Evolutionary conservation across 2,113 vertebrate species (phyloP), one percentile per base, ranked within the genome.

Genomic region (Tyto alba): DNA sequence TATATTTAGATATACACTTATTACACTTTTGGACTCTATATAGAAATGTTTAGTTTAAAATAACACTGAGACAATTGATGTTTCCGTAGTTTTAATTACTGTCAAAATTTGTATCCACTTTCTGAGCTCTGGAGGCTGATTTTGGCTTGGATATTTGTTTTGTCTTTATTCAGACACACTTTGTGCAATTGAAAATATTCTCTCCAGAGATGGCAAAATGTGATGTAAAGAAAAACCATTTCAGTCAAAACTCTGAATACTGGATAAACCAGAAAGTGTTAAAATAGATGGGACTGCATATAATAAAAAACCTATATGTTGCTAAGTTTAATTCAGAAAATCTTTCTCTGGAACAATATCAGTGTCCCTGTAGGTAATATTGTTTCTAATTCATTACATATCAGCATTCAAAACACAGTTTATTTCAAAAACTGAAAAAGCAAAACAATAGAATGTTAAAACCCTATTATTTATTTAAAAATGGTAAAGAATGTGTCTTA

Each of bases 41-140:
- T 93, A 96, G 82, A 97, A 97, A 96, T 74, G 79, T 89, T 95
- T 97, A 63, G 88, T 94, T 97, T 97, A 97, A 98, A 97, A 95
- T 96, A 97, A 91, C 68, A 71, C 20, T 23, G 64, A 81, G 84
- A 89, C 85, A 96, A 97, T 85, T 64, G 77, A 89, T 93, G 60
- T 87, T 93, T 93, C 84, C 27, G 10, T 73, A 91, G 76, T 95
- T 97, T 90, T 84, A 95, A 96, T 95, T 95, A 95, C 63, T 86
- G 63, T 38, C 62, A 72, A 90, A 95, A 92, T 89, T 88, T 72
- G 53, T 94, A 92, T 66, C 60, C 50, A 55, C 74, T 88, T 94
- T 95, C 77, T 89, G 41, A 71, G 55, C 86, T 84, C 43, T 74
- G 77, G 48, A 88, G 88, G 55, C 59, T 85, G 91, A 85, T 74